A percentile compares a stretch with the other conserved stretches of the same genome.
Evolutionary conservation across 2,797 vertebrate species (phyloP).

Genomic region (Spea hammondii): DNA sequence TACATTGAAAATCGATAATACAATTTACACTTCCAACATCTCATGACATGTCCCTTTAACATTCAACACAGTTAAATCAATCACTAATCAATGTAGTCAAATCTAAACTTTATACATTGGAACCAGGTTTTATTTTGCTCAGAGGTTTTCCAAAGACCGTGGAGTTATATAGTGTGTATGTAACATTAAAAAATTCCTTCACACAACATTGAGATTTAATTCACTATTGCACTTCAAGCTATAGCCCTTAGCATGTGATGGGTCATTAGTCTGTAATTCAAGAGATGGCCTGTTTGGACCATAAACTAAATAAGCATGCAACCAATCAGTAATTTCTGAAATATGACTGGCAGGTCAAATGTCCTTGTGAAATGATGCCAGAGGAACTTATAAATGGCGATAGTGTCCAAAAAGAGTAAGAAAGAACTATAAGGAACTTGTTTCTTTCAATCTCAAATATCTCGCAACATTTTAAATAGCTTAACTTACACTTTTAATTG

Average conservation of each 20-base stretch:
- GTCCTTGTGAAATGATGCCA: conserved; percentile 70
- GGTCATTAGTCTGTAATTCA: conserved; percentile 78
- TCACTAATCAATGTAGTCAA: no score
- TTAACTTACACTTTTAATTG: conserved; percentile 66
- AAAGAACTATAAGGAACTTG: conserved; percentile 69
- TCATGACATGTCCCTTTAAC: no score
- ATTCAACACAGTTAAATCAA: no score
- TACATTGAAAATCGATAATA: no score
- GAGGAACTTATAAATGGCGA: conserved; percentile 65
- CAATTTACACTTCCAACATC: no score
- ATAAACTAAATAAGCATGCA: conserved; percentile 71
- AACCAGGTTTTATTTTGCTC: no score
- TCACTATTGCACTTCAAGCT: conserved; percentile 73
- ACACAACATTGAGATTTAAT: conserved; percentile 70
- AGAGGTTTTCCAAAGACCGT: no score
- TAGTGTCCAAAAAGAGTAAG: conserved; percentile 55
- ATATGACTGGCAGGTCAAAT: conserved; percentile 75
- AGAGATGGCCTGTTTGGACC: conserved; percentile 64
- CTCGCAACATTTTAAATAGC: conserved; percentile 66
- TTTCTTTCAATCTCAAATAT: conserved; percentile 67
- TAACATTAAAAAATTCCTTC: conserved; percentile 72
- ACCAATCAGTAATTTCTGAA: conserved; percentile 73
- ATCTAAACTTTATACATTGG: no score
- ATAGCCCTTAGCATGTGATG: conserved; percentile 75
- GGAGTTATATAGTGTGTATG: neutral